Base-by-base conservation (phyloP, 2,113 vertebrate species). In the Syngnathus scovelli region DNA sequence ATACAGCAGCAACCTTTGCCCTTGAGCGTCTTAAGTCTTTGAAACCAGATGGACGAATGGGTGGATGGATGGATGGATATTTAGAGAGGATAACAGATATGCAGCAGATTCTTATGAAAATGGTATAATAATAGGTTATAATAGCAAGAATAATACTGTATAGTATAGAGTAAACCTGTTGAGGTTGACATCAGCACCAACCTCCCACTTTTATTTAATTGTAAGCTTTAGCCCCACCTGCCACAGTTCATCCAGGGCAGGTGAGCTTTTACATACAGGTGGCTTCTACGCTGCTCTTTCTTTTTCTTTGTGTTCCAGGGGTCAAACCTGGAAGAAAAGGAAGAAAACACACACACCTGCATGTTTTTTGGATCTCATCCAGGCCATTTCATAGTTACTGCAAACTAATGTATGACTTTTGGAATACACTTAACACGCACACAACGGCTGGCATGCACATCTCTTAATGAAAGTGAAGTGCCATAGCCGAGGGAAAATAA, bases 401-500 rank as follows among this genome's bases (percentile, higher is more conserved):
- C 74, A 83, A 84, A 88, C 78, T 55, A 75, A 72, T 71, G 68
- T 66, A 52, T 78, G 23, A 39, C 66, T 23, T 65, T 1, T 44
- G 48, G 38, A n/a, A 62, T 64, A 44, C 69, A 69, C 58, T 61
- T 55, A 46, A 52, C 43, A 58, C 21, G 46, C 58, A 62, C 27
- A 62, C 18, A 63, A 27, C 23, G 38, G 15, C 33, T 58, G 9
- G 49, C 36, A 69, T 61, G 62, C 62, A 51, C 58, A 70, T 65
- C 76, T 69, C 68, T 83, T 66, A 78, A 75, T 81, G 77, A 88
- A 85, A 81, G 78, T 78, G 86, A 87, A 86, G 88, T 78, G 89
- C 81, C 83, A 76, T 76, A 70, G 82, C 82, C 79, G 39, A 54
- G 71, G 73, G 80, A 83, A 87, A 91, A 90, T 85, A 83, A 74